Evolutionary conservation across 2,797 vertebrate species (phyloP).

Genomic region (Enteromius thamalakanensis): DNA sequence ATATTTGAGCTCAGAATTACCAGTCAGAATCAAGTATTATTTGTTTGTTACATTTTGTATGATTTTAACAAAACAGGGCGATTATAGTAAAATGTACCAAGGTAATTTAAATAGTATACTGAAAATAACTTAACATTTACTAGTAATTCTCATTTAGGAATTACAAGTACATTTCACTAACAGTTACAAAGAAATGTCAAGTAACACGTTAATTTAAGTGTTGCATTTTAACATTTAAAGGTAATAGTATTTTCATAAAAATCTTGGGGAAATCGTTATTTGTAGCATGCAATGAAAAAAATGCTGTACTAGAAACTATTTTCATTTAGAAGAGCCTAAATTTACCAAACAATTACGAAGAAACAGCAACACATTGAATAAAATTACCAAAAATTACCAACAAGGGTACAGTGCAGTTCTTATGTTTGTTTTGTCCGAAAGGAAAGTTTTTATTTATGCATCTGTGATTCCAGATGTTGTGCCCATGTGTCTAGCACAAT

Average conservation of each 20-base stretch:
- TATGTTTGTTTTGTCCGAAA: neutral
- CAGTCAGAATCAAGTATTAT: neutral
- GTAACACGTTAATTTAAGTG: neutral
- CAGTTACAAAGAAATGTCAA: neutral
- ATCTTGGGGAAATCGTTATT: neutral
- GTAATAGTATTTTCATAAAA: neutral
- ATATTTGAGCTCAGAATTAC: neutral
- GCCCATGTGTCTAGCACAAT: conserved; percentile 30
- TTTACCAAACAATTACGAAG: neutral
- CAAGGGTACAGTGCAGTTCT: neutral
- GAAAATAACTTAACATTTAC: too few relatives aligned
- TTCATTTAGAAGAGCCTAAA: neutral
- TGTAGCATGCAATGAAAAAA: neutral
- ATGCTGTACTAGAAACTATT: neutral
- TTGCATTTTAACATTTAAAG: neutral
- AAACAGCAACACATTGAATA: neutral
- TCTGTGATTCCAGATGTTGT: neutral
- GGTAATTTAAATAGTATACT: neutral
- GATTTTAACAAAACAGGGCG: neutral
- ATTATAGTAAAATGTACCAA: neutral
- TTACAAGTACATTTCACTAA: neutral
- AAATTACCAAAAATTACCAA: neutral
- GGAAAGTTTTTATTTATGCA: neutral
- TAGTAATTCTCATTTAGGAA: neutral
- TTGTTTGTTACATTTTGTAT: neutral